phyloP scores from a whole-genome alignment of 2,797 vertebrate genomes.

The Choloepus didactylus region DNA sequence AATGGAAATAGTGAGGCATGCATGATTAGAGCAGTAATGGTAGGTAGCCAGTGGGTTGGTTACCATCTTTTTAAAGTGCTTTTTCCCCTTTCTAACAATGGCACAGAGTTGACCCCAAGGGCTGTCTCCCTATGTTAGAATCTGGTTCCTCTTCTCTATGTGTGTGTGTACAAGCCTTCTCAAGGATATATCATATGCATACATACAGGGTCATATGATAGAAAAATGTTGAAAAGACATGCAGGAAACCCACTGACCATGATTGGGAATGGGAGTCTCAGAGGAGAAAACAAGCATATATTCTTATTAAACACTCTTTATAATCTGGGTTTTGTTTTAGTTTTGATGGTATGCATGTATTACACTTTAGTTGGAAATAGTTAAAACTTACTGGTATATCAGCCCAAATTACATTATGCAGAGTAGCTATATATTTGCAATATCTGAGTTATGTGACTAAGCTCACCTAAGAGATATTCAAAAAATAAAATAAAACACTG shows the following conservation, averaged over 20 bases:
- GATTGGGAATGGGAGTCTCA: neutral
- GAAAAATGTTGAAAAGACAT: neutral
- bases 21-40: neutral
- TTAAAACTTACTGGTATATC: neutral
- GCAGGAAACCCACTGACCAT: neutral
- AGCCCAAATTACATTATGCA: neutral
- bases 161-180: neutral
- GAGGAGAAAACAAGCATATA: neutral
- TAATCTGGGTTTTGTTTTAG: neutral
- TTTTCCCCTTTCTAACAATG: neutral
- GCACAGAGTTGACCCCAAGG: accelerated
- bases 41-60: neutral
- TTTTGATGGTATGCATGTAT: neutral
- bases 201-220: neutral
- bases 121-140: neutral
- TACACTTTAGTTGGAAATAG: neutral
- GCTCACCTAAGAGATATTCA: neutral
- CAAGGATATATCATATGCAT: neutral
- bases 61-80: neutral
- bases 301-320: neutral
- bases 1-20: neutral
- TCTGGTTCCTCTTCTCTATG: neutral
- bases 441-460: neutral
- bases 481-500: neutral
- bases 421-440: neutral